Conservation (phyloP, 2,797 vertebrate species). For the Choloepus didactylus region DNA sequence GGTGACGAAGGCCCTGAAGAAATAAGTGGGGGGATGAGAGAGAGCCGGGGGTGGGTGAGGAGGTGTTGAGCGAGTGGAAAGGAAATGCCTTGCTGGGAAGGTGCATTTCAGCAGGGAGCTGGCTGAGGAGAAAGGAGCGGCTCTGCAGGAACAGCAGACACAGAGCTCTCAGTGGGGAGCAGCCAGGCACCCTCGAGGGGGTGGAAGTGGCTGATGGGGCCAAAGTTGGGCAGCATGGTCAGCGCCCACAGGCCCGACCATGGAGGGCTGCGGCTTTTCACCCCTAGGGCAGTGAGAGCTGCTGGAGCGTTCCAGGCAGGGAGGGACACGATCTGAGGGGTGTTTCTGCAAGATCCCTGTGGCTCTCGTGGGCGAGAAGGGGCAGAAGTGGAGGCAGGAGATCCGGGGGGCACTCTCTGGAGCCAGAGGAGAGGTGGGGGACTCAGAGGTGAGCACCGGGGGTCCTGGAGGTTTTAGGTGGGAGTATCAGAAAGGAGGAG, state of each 20-base stretch:
- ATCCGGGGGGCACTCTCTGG: neutral
- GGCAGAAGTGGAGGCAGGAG: neutral
- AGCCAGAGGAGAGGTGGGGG: neutral
- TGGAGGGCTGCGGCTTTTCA: too few relatives aligned
- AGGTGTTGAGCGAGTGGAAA: neutral
- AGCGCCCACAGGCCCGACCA: too few relatives aligned
- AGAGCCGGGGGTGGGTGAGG: neutral
- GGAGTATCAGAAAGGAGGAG: neutral
- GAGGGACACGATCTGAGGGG: neutral
- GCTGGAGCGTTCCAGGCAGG: neutral
- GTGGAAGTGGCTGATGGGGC: neutral
- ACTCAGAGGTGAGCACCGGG: neutral
- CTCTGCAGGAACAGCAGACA: too few relatives aligned
- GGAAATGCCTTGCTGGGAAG: neutral
- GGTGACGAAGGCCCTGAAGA: constrained; percentile 3
- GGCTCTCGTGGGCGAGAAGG: neutral
- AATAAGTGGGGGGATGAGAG: neutral
- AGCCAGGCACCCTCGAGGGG: neutral
- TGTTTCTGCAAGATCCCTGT: neutral
- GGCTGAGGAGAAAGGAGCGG: neutral
- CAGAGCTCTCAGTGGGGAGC: neutral
- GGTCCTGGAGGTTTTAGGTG: neutral
- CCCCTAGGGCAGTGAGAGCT: neutral
- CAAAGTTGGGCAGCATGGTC: too few relatives aligned
- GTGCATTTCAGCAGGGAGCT: neutral